Percentiles rank a stretch among this genome's conserved stretches.
Evolutionary conservation across 2,113 vertebrate genomes (phyloP).

Genomic region (Ceuthmochares aereus): DNA sequence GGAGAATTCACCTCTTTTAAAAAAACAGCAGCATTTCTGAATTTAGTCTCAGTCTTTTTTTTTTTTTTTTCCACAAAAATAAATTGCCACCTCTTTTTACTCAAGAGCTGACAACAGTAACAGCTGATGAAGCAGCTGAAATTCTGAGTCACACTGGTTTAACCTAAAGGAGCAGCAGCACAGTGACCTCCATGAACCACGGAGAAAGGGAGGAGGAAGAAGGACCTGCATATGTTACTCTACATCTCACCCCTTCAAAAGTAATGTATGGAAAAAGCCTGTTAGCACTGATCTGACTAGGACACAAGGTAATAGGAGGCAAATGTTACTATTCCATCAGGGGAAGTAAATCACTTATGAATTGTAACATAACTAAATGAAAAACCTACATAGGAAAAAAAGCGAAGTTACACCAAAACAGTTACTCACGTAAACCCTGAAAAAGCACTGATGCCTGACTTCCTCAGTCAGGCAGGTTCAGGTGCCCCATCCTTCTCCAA

Average conservation of each 20-base stretch:
- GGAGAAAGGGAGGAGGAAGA: background rate
- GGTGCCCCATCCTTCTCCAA: accelerated
- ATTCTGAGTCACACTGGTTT: background rate
- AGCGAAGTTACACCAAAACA: background rate
- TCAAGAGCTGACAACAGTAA: background rate
- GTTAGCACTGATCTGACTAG: accelerated
- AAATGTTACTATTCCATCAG: background rate
- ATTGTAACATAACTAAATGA: background rate
- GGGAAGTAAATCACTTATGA: background rate
- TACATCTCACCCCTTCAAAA: background rate
- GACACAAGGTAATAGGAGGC: background rate
- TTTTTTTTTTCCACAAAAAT: background rate
- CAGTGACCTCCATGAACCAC: background rate
- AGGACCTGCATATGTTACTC: background rate
- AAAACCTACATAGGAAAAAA: background rate
- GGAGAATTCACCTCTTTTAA: background rate
- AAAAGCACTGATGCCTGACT: background rate
- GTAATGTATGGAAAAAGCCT: background rate
- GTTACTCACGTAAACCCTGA: background rate
- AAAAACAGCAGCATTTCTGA: background rate
- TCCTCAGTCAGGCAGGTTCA: background rate
- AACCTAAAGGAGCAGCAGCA: background rate
- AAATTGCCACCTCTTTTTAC: background rate
- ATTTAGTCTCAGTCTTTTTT: background rate
- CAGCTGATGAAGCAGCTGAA: background rate